These are phyloP conservation scores for Stegana nigrithorax DNA, from an alignment of 2,888 invertebrate genomes.

Conservation along the genomic window DNA sequence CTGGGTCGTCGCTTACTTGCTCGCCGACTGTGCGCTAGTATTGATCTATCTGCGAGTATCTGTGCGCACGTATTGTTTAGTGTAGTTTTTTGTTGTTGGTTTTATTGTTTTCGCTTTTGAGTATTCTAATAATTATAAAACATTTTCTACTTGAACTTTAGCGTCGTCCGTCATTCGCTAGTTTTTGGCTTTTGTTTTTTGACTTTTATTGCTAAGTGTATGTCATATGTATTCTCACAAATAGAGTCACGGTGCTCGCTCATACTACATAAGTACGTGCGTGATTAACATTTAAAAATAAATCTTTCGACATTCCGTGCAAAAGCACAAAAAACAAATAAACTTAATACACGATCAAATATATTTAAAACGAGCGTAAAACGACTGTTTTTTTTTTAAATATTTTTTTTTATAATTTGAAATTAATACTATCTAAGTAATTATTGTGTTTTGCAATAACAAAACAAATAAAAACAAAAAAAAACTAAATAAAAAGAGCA, in stretches of 20 bases:
- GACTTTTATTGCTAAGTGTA: too few relatives aligned
- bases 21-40: constrained; percentile 25
- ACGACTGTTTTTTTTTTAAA: constrained; percentile 19
- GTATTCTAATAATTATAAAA: constrained; percentile 11
- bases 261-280: too few relatives aligned
- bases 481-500: constrained; percentile 26
- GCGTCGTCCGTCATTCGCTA: constrained; percentile 22
- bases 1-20: too few relatives aligned
- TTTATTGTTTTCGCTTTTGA: constrained; percentile 33
- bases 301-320: constrained; percentile 51
- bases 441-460: too few relatives aligned
- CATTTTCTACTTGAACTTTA: constrained; percentile 49
- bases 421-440: too few relatives aligned
- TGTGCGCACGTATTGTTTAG: constrained; percentile 40
- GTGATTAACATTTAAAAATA: constrained; percentile 51
- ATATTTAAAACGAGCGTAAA: constrained; percentile 7
- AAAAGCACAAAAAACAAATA: constrained; percentile 18
- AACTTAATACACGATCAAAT: not conserved
- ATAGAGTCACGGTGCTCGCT: too few relatives aligned
- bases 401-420: too few relatives aligned
- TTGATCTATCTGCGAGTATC: constrained; percentile 28
- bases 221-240: too few relatives aligned
- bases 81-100: not conserved
- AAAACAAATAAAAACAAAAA: constrained; percentile 28
- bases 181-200: too few relatives aligned